Evolutionary conservation across 1,140 invertebrate genomes (phyloP), one percentile per base, ranked within the genome.

Genomic region (Himalopsyche phryganea): DNA sequence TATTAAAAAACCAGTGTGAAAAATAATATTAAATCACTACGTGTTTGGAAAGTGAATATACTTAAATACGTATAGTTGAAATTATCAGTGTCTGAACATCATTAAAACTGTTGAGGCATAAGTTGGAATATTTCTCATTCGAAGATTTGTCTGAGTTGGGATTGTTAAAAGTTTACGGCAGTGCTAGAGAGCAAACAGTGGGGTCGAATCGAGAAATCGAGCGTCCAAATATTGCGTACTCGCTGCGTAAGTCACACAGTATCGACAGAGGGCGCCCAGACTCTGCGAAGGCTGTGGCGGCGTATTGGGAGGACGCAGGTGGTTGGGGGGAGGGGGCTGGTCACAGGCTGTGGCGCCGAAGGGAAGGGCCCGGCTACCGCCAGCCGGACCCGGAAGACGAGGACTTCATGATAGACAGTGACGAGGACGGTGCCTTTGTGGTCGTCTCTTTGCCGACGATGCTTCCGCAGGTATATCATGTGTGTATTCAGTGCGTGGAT

Each of bases 321-420:
- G 6, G 3, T 11, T 55, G 44, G 52, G 45, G 52, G n/a, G 42
- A 17, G 42, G 14, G 42, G 13, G 42, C 14, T n/a, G 42, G 42
- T 9, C 32, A 44, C 41, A 55, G 65, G 58, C 52, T 60, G 50
- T 53, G 50, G 56, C 46, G 52, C 11, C 32, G 59, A 58, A 69
- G 75, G 69, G 75, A 73, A 72, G 70, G 71, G 50, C 67, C 68
- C 51, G 67, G 71, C 38, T 69, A 67, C 63, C 71, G 74, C 50
- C 74, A 72, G 74, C 70, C 69, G 46, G 64, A 67, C 54, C 68
- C 69, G 59, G 71, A 70, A 66, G 67, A 53, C 46, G 52, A 73
- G 48, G 57, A 63, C 65, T 72, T 70, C 46, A 78, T 78, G 75
- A 58, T 72, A 61, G 74, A 78, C 71, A 77, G 72, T 65, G 75